These are phyloP conservation scores for Loris lydekkerianus DNA, from an alignment of 2,797 vertebrate species.

Conservation along the genomic window DNA sequence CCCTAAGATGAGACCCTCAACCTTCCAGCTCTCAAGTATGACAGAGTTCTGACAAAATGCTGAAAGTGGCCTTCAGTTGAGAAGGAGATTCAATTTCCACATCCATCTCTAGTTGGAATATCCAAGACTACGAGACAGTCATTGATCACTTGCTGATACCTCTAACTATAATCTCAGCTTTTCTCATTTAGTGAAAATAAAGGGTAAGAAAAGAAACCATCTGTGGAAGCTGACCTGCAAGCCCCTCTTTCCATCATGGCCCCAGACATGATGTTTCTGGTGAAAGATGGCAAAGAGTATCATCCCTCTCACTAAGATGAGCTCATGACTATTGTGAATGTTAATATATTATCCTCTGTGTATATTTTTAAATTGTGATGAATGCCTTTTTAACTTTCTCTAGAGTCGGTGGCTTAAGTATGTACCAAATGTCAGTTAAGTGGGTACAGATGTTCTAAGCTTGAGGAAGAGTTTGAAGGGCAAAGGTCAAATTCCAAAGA, in stretches of 20 bases:
- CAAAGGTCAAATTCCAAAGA: conserved; percentile 7
- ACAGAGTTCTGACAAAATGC: not conserved
- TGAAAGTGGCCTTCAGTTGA: not conserved
- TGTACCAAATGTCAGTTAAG: not conserved
- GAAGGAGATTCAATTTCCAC: not conserved
- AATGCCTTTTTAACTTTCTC: not conserved
- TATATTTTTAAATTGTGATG: conserved; percentile 44
- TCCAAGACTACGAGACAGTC: not conserved
- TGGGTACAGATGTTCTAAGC: conserved; percentile 65
- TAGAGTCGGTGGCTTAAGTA: not conserved
- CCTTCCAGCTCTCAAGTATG: not conserved
- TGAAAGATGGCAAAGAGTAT: conserved; percentile 28
- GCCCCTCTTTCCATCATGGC: not conserved
- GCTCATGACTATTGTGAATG: conserved; percentile 34
- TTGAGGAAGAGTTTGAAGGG: not conserved
- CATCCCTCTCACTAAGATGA: conserved; percentile 28
- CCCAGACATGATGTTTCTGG: not conserved
- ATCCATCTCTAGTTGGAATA: not conserved
- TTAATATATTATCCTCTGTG: conserved; percentile 27
- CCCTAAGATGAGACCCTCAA: not conserved
- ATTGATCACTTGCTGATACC: conserved; percentile 15
- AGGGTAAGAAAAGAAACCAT: conserved; percentile 17
- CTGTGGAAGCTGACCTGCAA: not conserved
- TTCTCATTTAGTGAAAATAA: conserved; percentile 31
- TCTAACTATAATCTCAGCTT: conserved; percentile 33